These are phyloP conservation scores for Lipotes vexillifer DNA, from an alignment of 2,113 vertebrate species.

Conservation along the genomic window DNA sequence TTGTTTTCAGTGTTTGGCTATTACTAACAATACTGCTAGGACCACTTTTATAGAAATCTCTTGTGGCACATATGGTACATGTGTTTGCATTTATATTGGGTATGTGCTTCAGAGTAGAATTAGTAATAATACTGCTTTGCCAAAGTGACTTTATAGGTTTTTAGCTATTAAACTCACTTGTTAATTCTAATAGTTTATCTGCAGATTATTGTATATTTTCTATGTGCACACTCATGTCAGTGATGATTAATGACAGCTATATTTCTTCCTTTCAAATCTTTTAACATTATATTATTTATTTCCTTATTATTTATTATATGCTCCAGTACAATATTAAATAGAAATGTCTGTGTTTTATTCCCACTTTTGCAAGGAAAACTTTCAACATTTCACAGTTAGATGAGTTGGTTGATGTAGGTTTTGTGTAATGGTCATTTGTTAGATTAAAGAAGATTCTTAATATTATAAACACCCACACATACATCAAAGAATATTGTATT, in stretches of 20 bases:
- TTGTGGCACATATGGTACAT: background rate
- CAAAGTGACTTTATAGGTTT: background rate
- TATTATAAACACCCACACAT: background rate
- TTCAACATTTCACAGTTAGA: background rate
- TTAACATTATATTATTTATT: background rate
- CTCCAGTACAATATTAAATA: background rate
- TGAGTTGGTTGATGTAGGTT: background rate
- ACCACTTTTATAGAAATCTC: background rate
- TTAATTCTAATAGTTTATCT: background rate
- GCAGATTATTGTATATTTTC: background rate
- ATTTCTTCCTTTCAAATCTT: conserved; percentile 7
- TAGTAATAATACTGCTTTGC: background rate
- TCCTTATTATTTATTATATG: background rate
- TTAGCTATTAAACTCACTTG: background rate
- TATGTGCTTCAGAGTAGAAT: background rate
- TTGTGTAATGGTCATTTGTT: background rate
- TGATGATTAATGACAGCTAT: background rate
- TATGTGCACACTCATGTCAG: background rate
- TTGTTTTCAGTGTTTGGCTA: background rate
- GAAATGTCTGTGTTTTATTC: background rate
- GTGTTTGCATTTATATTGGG: background rate
- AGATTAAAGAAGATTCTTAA: background rate
- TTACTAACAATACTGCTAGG: background rate
- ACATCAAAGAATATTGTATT: background rate
- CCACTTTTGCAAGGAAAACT: background rate